Evolutionary conservation across 2,113 vertebrate species (phyloP).

Genomic region (Phrynocephalus versicolor): DNA sequence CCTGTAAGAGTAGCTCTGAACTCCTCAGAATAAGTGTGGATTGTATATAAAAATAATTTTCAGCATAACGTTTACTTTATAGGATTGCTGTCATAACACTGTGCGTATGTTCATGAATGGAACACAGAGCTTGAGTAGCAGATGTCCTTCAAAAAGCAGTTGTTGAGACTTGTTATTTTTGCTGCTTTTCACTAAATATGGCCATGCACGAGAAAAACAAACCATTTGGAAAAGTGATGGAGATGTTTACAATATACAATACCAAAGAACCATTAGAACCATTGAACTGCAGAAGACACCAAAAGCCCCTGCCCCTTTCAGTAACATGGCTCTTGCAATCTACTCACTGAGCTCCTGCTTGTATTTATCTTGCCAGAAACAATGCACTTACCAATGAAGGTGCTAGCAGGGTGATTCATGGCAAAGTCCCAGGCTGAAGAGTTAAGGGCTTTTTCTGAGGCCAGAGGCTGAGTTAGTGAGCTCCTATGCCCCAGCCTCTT

Average conservation of each 20-base stretch:
- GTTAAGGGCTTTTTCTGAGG: too few relatives aligned
- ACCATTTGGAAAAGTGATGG: background rate
- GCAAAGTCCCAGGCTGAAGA: background rate
- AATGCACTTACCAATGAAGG: background rate
- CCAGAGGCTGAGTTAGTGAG: too few relatives aligned
- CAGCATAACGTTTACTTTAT: background rate
- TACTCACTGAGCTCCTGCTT: background rate
- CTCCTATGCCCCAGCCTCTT: too few relatives aligned
- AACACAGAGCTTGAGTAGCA: constrained; percentile 6
- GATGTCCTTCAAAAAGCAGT: constrained; percentile 31
- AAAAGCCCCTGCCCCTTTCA: background rate
- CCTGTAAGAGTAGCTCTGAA: background rate
- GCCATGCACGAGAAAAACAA: constrained; percentile 9
- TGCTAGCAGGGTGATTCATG: background rate
- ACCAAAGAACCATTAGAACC: background rate
- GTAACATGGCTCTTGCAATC: background rate
- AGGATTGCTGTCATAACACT: background rate
- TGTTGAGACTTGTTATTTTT: background rate
- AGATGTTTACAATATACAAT: constrained; percentile 21
- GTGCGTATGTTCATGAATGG: background rate
- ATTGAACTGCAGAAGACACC: background rate
- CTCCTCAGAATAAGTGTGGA: background rate
- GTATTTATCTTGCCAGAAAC: background rate
- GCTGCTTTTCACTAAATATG: constrained; percentile 12
- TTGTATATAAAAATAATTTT: background rate